Percentiles rank a stretch among this genome's conserved stretches.
phyloP scores from a whole-genome alignment of 2,888 invertebrate genomes.

The Pseudococcus jackbeardsleyi region DNA sequence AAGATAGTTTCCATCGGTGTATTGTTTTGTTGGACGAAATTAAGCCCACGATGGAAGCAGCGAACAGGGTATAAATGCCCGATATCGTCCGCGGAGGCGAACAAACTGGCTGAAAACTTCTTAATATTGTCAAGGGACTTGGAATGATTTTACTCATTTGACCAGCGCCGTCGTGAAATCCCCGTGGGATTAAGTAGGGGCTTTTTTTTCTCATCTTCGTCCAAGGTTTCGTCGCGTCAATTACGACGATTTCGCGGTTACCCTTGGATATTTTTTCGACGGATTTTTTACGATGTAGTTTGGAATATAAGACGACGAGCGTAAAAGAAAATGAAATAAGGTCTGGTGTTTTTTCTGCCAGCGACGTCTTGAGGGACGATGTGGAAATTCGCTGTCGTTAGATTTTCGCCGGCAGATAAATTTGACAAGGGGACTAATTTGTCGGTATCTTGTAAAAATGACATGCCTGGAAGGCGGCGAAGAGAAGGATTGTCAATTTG shows the following conservation, averaged over 20 bases:
- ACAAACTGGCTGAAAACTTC: not conserved
- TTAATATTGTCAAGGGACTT: conserved; percentile 12
- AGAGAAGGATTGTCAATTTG: not conserved
- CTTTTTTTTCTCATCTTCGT: not conserved
- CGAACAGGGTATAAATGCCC: not conserved
- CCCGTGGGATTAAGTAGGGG: not conserved
- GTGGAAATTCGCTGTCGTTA: not conserved
- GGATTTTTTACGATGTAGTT: not conserved
- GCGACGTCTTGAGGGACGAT: not conserved
- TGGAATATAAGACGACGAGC: not conserved
- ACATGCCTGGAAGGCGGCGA: not conserved
- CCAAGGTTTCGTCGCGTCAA: not conserved
- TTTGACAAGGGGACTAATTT: conserved; percentile 18
- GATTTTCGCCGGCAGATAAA: conserved; percentile 2
- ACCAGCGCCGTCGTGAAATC: not conserved
- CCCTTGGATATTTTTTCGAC: not conserved
- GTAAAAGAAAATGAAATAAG: not conserved
- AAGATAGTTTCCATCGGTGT: not conserved
- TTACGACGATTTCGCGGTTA: conserved; percentile 19
- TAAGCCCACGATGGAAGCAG: not conserved
- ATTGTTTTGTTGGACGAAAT: conserved; percentile 7
- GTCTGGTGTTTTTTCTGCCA: not conserved
- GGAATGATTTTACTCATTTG: conserved; percentile 37
- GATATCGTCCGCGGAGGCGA: not conserved
- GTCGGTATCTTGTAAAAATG: not conserved